These are phyloP conservation scores for Falco peregrinus DNA, from an alignment of 2,797 vertebrate species.

Conservation along the genomic window DNA sequence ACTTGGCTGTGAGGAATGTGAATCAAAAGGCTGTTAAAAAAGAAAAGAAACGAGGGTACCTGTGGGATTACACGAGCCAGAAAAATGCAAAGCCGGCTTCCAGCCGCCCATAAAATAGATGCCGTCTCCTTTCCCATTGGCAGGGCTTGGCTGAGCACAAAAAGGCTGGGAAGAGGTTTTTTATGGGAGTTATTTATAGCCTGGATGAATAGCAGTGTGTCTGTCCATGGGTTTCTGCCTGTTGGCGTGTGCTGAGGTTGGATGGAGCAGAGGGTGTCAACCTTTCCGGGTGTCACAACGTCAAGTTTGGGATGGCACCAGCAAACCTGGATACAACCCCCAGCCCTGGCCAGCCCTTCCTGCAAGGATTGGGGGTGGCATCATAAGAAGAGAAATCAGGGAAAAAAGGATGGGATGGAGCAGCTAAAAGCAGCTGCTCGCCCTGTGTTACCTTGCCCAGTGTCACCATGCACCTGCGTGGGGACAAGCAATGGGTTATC, in stretches of 20 bases:
- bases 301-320: not conserved
- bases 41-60: slow-evolving; percentile 49
- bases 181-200: slow-evolving; percentile 50
- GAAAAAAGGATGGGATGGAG: not conserved
- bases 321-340: not conserved
- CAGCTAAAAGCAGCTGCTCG: not conserved
- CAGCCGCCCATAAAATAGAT: slow-evolving; percentile 54
- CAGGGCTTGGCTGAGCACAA: slow-evolving; percentile 44
- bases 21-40: slow-evolving; percentile 52
- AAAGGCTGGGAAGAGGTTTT: slow-evolving; percentile 37
- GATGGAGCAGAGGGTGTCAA: not conserved
- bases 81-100: slow-evolving; percentile 41
- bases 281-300: rapidly evolving
- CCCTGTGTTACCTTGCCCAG: not conserved
- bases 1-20: slow-evolving; percentile 13
- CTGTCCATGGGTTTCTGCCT: not conserved
- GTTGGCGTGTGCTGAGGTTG: not conserved
- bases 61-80: slow-evolving; percentile 35
- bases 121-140: slow-evolving; percentile 42
- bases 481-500: not conserved
- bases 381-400: not conserved
- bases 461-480: not conserved
- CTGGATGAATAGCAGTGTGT: not conserved
- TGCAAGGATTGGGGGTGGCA: not conserved
- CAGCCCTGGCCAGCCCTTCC: not conserved